Evolutionary conservation across 2,888 invertebrate species (phyloP).

Genomic region (Stenotaenia linearis): DNA sequence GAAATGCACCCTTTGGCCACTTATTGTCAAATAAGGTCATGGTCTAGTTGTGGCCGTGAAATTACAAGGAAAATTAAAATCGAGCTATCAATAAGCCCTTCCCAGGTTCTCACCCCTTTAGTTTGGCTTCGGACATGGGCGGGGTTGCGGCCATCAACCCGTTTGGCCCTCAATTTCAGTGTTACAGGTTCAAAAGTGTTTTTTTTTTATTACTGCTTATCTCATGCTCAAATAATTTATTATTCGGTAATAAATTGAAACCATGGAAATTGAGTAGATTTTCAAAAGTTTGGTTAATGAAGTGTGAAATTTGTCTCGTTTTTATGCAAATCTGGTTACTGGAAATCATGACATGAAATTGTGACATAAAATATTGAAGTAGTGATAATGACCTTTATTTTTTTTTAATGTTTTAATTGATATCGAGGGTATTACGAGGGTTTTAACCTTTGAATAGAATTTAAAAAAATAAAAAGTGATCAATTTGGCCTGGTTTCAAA

Average conservation of each 20-base stretch:
- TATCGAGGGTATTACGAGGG: background rate
- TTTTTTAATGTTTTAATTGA: background rate
- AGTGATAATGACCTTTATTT: background rate
- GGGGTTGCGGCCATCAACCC: background rate
- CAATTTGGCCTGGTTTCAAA: background rate
- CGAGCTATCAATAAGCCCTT: background rate
- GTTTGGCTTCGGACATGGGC: background rate
- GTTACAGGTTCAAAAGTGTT: background rate
- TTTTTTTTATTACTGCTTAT: background rate
- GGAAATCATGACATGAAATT: background rate
- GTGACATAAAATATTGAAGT: background rate
- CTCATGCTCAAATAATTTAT: background rate
- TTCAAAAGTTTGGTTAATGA: too few species aligned
- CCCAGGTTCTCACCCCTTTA: constrained; percentile 10
- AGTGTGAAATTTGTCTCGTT: too few species aligned
- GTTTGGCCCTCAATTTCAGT: background rate
- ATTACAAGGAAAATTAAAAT: constrained; percentile 10
- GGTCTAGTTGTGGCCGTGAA: constrained; percentile 9
- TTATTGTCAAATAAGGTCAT: background rate
- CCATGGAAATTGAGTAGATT: too few species aligned
- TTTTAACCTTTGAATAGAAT: background rate
- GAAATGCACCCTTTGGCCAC: background rate
- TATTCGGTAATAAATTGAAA: too few species aligned
- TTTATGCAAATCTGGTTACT: too few species aligned
- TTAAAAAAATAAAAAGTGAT: background rate